Conservation (phyloP, 2,113 vertebrate species). For the Elachura formosa region DNA sequence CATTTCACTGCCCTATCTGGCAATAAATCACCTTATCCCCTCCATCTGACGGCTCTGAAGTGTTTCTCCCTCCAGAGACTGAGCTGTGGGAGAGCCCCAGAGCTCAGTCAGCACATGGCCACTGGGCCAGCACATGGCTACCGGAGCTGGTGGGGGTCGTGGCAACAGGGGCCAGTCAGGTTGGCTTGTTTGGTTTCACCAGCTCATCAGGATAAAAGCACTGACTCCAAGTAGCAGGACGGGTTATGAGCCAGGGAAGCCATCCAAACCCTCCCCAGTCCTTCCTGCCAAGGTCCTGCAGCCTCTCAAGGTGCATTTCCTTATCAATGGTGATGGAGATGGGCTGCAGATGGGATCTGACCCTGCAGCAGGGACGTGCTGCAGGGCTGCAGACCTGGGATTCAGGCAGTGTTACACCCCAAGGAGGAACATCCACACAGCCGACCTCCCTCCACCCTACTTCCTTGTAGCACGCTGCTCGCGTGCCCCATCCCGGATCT, state of each 20-base stretch:
- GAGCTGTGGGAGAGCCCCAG: not conserved
- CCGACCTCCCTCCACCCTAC: not conserved
- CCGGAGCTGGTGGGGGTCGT: accelerated
- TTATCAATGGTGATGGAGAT: not conserved
- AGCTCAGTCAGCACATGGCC: not conserved
- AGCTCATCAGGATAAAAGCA: not conserved
- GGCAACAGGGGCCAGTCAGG: not conserved
- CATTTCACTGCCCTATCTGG: not conserved
- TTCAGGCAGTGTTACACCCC: not conserved
- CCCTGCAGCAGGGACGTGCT: not conserved
- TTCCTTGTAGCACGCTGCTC: not conserved
- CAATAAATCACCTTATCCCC: not conserved
- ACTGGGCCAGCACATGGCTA: not conserved
- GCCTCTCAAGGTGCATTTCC: not conserved
- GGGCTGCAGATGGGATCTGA: not conserved
- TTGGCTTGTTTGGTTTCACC: not conserved
- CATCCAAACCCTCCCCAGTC: not conserved
- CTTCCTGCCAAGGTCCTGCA: not conserved
- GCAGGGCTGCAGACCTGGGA: not conserved
- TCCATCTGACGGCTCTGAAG: not conserved
- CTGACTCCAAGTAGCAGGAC: not conserved
- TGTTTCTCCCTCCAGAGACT: not conserved
- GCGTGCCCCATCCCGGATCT: accelerated
- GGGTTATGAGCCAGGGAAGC: not conserved
- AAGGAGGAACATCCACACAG: not conserved